phyloP scores from a whole-genome alignment of 2,797 vertebrate species.

The Myoxocephalus aenaeus region DNA sequence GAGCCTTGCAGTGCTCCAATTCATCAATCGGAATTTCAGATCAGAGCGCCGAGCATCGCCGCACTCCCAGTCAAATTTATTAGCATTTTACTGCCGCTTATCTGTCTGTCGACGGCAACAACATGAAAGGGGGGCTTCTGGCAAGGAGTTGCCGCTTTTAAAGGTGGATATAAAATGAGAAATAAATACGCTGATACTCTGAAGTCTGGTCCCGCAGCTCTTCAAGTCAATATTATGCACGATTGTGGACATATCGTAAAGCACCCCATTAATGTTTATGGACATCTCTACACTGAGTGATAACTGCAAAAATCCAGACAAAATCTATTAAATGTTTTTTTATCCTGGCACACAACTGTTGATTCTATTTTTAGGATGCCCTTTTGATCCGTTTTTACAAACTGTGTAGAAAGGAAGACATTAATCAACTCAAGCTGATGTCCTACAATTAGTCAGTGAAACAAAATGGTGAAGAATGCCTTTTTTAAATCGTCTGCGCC shows the following conservation, averaged over 20 bases:
- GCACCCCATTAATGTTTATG: slow-evolving; percentile 58
- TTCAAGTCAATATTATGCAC: slow-evolving; percentile 69
- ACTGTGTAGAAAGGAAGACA: slow-evolving; percentile 12
- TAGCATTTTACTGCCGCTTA: slow-evolving; percentile 76
- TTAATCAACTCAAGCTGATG: slow-evolving; percentile 24
- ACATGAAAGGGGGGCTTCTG: slow-evolving; percentile 71
- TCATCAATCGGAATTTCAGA: slow-evolving; percentile 82
- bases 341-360: slow-evolving; percentile 17
- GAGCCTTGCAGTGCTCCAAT: slow-evolving; percentile 63
- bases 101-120: slow-evolving; percentile 68
- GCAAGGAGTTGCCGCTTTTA: slow-evolving; percentile 59
- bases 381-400: slow-evolving; percentile 31
- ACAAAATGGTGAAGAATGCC: slow-evolving; percentile 48
- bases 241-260: slow-evolving; percentile 53
- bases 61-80: slow-evolving; percentile 74
- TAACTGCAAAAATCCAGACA: slow-evolving; percentile 23
- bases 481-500: slow-evolving; percentile 31
- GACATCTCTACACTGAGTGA: slow-evolving; percentile 39
- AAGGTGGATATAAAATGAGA: slow-evolving; percentile 68
- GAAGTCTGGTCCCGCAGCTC: slow-evolving; percentile 64
- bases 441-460: slow-evolving; percentile 44
- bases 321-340: slow-evolving; percentile 40
- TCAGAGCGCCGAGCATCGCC: slow-evolving; percentile 66
- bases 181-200: slow-evolving; percentile 65
- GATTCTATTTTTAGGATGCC: slow-evolving; percentile 27